Conservation (phyloP, 2,113 vertebrate species). For the Antennarius striatus region DNA sequence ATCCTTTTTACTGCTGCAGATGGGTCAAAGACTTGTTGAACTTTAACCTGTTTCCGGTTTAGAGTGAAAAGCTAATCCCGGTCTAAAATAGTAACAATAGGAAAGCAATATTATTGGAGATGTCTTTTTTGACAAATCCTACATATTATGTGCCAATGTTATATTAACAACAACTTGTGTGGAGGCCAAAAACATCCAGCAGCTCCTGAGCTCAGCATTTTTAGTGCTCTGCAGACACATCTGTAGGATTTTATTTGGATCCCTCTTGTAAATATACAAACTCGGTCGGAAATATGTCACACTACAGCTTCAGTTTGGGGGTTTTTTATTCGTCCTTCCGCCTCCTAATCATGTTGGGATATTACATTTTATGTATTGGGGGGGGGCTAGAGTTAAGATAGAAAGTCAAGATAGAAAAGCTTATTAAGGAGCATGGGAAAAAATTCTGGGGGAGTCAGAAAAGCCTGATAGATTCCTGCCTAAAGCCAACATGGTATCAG, state of each 20-base stretch:
- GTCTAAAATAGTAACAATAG: too few relatives aligned
- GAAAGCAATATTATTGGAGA: too few relatives aligned
- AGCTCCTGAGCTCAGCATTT: not conserved
- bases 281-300: not conserved
- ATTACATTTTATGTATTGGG: not conserved
- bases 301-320: not conserved
- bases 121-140: too few relatives aligned
- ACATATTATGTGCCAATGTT: too few relatives aligned
- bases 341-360: not conserved
- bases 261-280: too few relatives aligned
- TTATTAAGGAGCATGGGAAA: slow-evolving; percentile 7
- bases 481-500: slow-evolving; percentile 11
- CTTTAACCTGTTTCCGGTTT: too few relatives aligned
- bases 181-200: too few relatives aligned
- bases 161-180: too few relatives aligned
- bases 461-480: not conserved
- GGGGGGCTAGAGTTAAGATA: too few relatives aligned
- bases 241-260: not conserved
- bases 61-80: too few relatives aligned
- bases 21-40: too few relatives aligned
- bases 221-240: not conserved
- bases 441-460: slow-evolving; percentile 9
- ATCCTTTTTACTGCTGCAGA: too few relatives aligned
- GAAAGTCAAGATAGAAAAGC: slow-evolving; percentile 20
- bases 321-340: not conserved